Evolutionary conservation across 2,888 invertebrate species (phyloP), one percentile per base, ranked within the genome.

Genomic region (Neocrepidodera transversa): DNA sequence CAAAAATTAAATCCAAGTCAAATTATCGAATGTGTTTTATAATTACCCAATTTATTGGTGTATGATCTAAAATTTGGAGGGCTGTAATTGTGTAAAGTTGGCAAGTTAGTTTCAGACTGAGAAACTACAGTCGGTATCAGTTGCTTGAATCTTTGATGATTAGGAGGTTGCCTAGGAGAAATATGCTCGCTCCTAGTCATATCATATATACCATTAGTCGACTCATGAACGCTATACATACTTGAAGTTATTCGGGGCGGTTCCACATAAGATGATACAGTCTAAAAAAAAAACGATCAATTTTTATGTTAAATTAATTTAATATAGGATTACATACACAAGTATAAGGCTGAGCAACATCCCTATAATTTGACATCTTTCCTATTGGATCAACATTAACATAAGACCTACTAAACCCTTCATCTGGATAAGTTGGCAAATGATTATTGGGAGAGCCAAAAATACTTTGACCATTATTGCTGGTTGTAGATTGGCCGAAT

Each of bases 221-320:
- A 72, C 26, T 79, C 79, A 52, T 78, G 76, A 20, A 81, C 78
- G 64, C 78, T 81, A 68, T 80, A 81, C 64, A 81, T 69, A 66
- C 79, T 80, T 11, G 81, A 76, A 36, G 79, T 76, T 49, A 78
- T 74, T 6, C 82, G 79, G 14, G 82, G 82, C n/a, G n/a, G n/a
- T 64, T 84, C 84, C 62, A 80, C 81, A 70, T 82, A 84, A 1
- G 82, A 78, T 67, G 81, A 79, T 49, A 83, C 80, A 52, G 65
- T 66, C 68, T 68, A 20, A 20, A 66, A 66, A 40, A 23, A 13
- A 40, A 28, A 47, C 16, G n/a, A 36, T 36, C 16, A 18, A 55
- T 18, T 30, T 42, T 45, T 8, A 23, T n/a, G 32, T 3, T 8
- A 57, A 4, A 53, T 26, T 18, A 38, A 28, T 36, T 32, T 26